Evolutionary conservation across 92 coral and sea anemone genomes (phyloP), one percentile per base, ranked within the genome.

Genomic region (Muricea muricata): DNA sequence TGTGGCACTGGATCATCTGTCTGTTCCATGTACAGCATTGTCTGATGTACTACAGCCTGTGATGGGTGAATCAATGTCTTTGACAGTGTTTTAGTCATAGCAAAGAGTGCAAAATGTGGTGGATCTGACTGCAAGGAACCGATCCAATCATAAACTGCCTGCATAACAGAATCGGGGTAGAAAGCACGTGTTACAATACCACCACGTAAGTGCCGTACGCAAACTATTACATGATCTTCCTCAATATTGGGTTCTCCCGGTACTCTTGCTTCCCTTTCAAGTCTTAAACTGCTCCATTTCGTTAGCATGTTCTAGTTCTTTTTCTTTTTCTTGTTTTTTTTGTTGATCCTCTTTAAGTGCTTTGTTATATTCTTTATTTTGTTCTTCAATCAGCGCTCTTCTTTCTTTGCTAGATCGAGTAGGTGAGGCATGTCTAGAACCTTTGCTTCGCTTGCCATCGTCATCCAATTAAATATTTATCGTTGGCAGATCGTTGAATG

Each of bases 21-120:
- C 37, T 46, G 61, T 17, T 74, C 80, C 80, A 74, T 74, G 63
- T 74, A 74, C 60, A 74, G 80, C 80, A 74, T 74, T 5, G 80
- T 47, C 45, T 74, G 80, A 50, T 37, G 63, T 30, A 23, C 41
- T 42, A 74, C 20, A 9, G 60, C 4, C n/a, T 73, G 30, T 41
- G 60, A 41, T 33, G 79, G 79, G 25, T 73, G 29, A 21, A 73
- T 73, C 79, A 73, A 73, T 7, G 57, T 73, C 79, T 73, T 42
- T 48, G 60, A 73, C 20, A 21, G 60, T 47, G 80, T 50, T 50
- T 65, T 52, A 45, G 55, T 74, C 80, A 74, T 45, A 65, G 39
- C 80, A 25, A 74, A 74, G 63, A 74, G 80, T n/a, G 61, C 80
- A 74, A 74, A 74, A 32, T 74, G 80, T 46, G 60, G 61, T 10